Percentiles rank a stretch among this genome's conserved stretches.
Evolutionary conservation across 2,797 vertebrate genomes (phyloP).

Genomic region (Sylvilagus floridanus): DNA sequence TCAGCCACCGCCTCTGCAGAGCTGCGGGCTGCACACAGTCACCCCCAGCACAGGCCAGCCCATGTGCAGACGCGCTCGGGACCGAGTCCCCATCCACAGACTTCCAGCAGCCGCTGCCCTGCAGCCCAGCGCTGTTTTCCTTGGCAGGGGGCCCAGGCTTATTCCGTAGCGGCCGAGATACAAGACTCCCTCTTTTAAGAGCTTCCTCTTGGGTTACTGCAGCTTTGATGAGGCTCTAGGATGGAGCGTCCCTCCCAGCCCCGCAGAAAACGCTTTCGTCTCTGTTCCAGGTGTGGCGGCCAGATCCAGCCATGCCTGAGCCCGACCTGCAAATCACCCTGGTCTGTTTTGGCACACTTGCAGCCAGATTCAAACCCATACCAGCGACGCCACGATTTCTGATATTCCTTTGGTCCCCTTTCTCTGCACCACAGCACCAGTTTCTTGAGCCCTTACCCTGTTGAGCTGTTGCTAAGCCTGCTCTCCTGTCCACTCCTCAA

Average conservation of each 20-base stretch:
- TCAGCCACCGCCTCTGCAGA: not conserved
- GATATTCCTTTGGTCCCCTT: not conserved
- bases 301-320: slow-evolving; percentile 5
- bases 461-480: not conserved
- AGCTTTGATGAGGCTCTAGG: not conserved
- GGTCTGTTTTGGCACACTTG: not conserved
- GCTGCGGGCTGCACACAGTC: not conserved
- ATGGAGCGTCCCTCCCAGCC: not conserved
- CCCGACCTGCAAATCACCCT: not conserved
- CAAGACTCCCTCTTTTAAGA: slow-evolving; percentile 75
- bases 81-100: not conserved
- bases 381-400: fast-evolving
- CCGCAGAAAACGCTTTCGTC: not conserved
- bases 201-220: slow-evolving; percentile 69
- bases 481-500: not conserved
- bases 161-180: slow-evolving; percentile 54
- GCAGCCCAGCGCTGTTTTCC: slow-evolving; percentile 45
- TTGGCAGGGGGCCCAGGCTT: slow-evolving; percentile 70
- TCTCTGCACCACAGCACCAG: not conserved
- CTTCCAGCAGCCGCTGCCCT: not conserved
- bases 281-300: not conserved
- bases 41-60: not conserved
- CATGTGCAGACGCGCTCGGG: not conserved
- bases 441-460: not conserved
- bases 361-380: not conserved